Conservation (phyloP, 2,113 vertebrate species). For the Corythornis madagascariensis region DNA sequence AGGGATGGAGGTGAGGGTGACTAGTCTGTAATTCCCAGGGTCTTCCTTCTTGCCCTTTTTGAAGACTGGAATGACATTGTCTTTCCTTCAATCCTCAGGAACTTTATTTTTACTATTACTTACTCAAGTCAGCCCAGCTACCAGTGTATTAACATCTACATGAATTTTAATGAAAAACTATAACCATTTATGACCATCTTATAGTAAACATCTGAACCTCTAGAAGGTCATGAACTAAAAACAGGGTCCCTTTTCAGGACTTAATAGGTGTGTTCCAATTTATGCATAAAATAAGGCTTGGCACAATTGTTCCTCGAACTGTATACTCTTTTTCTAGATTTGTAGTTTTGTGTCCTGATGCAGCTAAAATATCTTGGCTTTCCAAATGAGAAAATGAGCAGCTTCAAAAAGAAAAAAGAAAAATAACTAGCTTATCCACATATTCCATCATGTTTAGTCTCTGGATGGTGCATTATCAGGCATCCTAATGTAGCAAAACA, state of each 20-base stretch:
- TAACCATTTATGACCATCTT: neutral
- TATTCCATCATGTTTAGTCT: neutral
- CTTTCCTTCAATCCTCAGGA: too few species aligned
- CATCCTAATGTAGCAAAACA: neutral
- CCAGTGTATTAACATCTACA: neutral
- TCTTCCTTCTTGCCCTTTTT: too few species aligned
- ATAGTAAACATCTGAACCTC: neutral
- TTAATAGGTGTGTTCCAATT: neutral
- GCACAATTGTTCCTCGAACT: neutral
- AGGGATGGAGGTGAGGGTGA: too few species aligned
- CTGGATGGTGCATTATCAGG: neutral
- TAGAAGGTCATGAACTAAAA: neutral
- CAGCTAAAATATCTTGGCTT: neutral
- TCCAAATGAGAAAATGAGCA: neutral
- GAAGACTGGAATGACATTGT: too few species aligned
- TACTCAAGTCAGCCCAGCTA: neutral
- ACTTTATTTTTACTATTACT: too few species aligned
- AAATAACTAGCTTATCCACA: neutral
- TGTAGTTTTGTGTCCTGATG: neutral
- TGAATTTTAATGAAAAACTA: neutral
- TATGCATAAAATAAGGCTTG: neutral
- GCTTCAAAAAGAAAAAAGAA: neutral
- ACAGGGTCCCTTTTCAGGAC: neutral
- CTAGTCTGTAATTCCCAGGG: too few species aligned
- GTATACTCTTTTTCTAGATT: neutral